Evolutionary conservation across 2,888 invertebrate genomes (phyloP), one percentile per base, ranked within the genome.

Genomic region (Clivina fossor): DNA sequence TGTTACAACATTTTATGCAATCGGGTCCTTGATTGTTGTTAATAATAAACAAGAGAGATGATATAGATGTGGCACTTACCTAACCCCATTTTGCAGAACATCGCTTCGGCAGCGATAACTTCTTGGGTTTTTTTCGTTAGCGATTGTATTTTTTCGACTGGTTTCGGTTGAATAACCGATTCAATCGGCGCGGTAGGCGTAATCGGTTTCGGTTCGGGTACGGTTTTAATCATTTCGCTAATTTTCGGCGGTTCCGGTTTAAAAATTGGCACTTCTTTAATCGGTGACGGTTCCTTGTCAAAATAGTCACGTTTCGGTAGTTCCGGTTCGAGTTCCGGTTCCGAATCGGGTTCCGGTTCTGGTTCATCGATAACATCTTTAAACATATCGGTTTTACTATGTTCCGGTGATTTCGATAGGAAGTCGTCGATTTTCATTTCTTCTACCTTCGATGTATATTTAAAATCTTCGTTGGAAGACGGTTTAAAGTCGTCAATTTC

Each of bases 61-160:
- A n/a, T n/a, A n/a, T n/a, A n/a, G n/a, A n/a, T n/a, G n/a, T n/a
- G n/a, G 19, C 28, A 79, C 83, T 84, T 69, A 86, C 86, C 86
- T 47, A 86, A 74, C 65, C 85, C 85, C 80, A 86, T 84, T 71
- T 82, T 82, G 70, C 82, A 80, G 76, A 86, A 86, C 66, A 86
- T 83, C 62, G 84, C 83, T 67, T 85, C 85, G 35, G 85, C 83
- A 66, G 82, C 81, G 59, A 81, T 81, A 68, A 80, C 76, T 56
- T 62, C 60, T 46, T 54, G 57, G 48, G 44, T 58, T 51, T 56
- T 51, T 38, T 37, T 58, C 24, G 58, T 28, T 35, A 35, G 41
- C 16, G 11, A 67, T 3, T 70, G 70, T 32, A 71, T 69, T 57
- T 70, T 68, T 13, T 69, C 70, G 7, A 68, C 60, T 4, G 69